Evolutionary conservation across 2,888 invertebrate genomes (phyloP).

Genomic region (Diplazon laetatorius): DNA sequence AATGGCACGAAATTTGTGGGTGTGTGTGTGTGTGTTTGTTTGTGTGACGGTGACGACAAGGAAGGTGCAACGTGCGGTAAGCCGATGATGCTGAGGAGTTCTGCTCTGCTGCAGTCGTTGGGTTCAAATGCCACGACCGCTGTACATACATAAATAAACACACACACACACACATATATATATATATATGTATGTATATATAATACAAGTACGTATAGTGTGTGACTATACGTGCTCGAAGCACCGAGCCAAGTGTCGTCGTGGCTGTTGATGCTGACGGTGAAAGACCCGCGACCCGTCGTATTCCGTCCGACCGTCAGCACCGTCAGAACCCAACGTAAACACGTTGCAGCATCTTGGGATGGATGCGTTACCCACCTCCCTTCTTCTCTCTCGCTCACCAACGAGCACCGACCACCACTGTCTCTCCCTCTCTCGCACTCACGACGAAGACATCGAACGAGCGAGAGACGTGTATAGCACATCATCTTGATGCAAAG

Average conservation of each 20-base stretch:
- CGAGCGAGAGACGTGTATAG: too few relatives aligned
- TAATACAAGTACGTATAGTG: too few relatives aligned
- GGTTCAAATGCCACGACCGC: background rate
- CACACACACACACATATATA: too few relatives aligned
- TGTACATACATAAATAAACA: background rate
- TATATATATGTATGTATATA: too few relatives aligned
- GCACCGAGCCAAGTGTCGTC: background rate
- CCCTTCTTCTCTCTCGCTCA: too few relatives aligned
- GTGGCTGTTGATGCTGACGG: slow-evolving; percentile 11
- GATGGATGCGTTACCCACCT: too few relatives aligned
- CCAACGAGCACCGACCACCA: too few relatives aligned
- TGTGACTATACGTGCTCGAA: background rate
- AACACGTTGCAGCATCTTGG: too few relatives aligned
- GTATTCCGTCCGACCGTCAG: background rate
- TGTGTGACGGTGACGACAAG: too few relatives aligned
- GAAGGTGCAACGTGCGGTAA: slow-evolving; percentile 26
- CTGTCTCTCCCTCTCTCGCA: too few relatives aligned
- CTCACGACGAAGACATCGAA: too few relatives aligned
- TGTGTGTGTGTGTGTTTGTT: too few relatives aligned
- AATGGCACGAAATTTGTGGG: background rate
- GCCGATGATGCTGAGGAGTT: slow-evolving; percentile 9
- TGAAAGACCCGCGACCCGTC: background rate
- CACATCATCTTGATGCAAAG: slow-evolving; percentile 7
- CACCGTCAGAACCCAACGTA: background rate
- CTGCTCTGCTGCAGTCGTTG: slow-evolving; percentile 6